Evolutionary conservation across 2,888 invertebrate species (phyloP), one percentile per base, ranked within the genome.

Genomic region (Strigamia transsilvanica): DNA sequence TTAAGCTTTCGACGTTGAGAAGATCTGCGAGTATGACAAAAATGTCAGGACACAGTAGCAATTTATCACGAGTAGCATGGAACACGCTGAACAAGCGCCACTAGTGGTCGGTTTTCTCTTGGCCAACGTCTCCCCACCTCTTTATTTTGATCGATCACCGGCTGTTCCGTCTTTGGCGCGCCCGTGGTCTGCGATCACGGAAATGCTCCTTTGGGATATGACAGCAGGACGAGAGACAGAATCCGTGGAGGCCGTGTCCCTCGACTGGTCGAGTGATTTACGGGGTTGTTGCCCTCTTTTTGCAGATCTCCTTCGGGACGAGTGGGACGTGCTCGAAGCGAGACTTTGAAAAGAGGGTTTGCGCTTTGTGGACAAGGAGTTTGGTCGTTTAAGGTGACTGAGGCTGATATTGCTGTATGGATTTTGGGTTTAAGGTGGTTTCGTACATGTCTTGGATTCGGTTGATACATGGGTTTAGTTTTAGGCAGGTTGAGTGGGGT

Each of bases 261-360:
- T 66, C 27, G 66, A 66, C 66, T 27, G 66, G 66, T 66, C 66
- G 66, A 66, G 66, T 66, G 66, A 66, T 66, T 66, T 66, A 66
- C 66, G 66, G 66, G 66, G 66, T 66, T 66, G 66, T 23, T 66
- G 66, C 13, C 66, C 66, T 66, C 66, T 66, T 66, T 51, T 66
- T 32, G 66, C 27, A 21, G 5, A 15, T 66, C 27, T 66, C 66
- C 66, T 66, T 66, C 66, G 66, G 66, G 66, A 66, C 27, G 66
- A 23, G 66, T 66, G 66, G 66, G 66, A 66, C 66, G 15, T 51
- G 51, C 51, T 66, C 66, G 66, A 66, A 66, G 66, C 66, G 32
- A 66, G 66, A 18, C 32, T 32, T 66, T 66, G 66, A 66, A 66
- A 66, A 23, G 66, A 15, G 51, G 23, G 6, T 66, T 66, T 27